phyloP scores from a whole-genome alignment of 1,140 invertebrate species.

The Stegodyphus mimosarum region DNA sequence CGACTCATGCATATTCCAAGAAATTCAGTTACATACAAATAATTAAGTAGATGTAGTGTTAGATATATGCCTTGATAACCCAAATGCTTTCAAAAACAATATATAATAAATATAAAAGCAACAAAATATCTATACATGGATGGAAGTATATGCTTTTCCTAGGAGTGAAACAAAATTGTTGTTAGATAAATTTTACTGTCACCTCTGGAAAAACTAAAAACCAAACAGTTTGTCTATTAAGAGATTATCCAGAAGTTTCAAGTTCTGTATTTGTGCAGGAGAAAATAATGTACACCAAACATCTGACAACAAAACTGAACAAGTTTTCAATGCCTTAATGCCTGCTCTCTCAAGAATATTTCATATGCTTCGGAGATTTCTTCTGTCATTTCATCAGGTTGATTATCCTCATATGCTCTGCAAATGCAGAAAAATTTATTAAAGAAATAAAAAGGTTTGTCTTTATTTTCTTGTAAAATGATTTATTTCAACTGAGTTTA shows the following conservation, averaged over 20 bases:
- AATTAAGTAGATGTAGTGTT: too few relatives aligned
- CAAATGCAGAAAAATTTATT: background rate
- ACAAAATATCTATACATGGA: conserved; percentile 45
- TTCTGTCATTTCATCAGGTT: conserved; percentile 36
- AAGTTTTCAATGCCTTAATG: conserved; percentile 46
- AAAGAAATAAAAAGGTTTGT: too few relatives aligned
- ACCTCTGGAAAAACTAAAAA: conserved; percentile 42
- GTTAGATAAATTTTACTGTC: conserved; percentile 16
- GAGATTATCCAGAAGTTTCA: conserved; percentile 33
- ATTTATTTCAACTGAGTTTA: background rate
- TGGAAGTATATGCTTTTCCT: conserved; percentile 47
- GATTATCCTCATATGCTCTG: conserved; percentile 41
- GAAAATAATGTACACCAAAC: conserved; percentile 55
- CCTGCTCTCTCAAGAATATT: conserved; percentile 48
- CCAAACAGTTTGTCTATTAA: conserved; percentile 37
- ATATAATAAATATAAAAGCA: conserved; percentile 41
- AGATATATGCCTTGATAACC: background rate
- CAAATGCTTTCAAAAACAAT: conserved; percentile 60
- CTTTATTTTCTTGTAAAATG: too few relatives aligned
- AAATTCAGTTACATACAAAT: too few relatives aligned
- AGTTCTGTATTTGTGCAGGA: conserved; percentile 51
- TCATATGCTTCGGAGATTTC: conserved; percentile 57
- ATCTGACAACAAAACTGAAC: conserved; percentile 7
- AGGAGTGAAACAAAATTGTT: conserved; percentile 20
- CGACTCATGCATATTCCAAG: too few relatives aligned